phyloP scores from a whole-genome alignment of 2,113 vertebrate species.

The Climacteris rufus region DNA sequence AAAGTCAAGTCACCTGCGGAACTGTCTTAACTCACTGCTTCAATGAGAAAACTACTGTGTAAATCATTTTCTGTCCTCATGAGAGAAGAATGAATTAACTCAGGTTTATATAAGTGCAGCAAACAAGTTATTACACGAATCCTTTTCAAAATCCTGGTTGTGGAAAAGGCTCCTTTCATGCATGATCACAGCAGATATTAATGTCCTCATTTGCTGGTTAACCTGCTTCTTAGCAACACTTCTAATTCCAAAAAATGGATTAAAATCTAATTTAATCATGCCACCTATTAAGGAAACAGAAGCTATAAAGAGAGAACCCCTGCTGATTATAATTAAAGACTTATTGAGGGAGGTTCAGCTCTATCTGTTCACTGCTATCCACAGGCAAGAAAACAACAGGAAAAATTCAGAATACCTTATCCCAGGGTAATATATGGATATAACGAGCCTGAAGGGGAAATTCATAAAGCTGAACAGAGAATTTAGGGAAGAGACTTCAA shows the following conservation, averaged over 20 bases:
- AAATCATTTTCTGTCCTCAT: background rate
- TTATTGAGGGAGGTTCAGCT: background rate
- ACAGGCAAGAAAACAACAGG: background rate
- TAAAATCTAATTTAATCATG: conserved; percentile 19
- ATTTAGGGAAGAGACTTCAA: background rate
- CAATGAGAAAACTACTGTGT: background rate
- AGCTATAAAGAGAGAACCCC: conserved; percentile 9
- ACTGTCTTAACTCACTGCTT: background rate
- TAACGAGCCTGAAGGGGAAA: background rate
- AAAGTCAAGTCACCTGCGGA: background rate
- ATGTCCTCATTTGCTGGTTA: background rate
- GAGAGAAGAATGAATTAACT: background rate
- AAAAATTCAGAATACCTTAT: background rate
- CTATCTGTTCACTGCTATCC: background rate
- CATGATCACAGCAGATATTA: background rate
- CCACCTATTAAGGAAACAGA: background rate
- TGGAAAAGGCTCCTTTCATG: background rate
- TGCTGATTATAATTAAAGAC: conserved; percentile 25
- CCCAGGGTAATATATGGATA: background rate
- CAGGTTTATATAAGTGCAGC: background rate
- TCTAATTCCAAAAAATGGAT: background rate
- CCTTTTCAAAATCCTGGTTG: background rate
- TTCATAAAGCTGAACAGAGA: background rate
- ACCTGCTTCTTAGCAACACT: background rate
- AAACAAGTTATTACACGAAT: background rate